A percentile compares a stretch with the other conserved stretches of the same genome.
Conservation (phyloP, 2,888 invertebrate genomes). For the Leptarthrus brevirostris region DNA sequence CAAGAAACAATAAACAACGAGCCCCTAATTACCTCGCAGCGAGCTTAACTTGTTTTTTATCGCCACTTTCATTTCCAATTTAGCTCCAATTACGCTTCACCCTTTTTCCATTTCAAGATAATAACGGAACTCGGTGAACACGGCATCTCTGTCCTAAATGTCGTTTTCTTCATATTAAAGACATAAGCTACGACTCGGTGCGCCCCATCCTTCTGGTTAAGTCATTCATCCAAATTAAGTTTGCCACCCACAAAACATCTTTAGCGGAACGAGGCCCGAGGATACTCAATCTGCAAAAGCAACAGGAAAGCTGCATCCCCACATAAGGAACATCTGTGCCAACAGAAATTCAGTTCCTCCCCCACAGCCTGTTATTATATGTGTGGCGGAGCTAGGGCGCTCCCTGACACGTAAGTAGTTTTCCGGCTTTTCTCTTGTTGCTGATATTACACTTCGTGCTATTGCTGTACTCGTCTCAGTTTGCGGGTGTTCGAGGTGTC, state of each 20-base stretch:
- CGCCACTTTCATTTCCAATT: constrained; percentile 48
- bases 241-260: constrained; percentile 46
- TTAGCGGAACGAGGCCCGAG: constrained; percentile 25
- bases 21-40: constrained; percentile 32
- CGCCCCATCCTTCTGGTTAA: constrained; percentile 25
- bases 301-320: constrained; percentile 43
- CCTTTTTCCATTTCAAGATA: constrained; percentile 41
- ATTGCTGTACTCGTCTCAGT: background rate
- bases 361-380: constrained; percentile 29
- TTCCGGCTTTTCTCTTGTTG: constrained; percentile 49
- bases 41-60: constrained; percentile 38
- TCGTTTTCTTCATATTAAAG: constrained; percentile 43
- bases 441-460: constrained; percentile 52
- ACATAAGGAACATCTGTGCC: constrained; percentile 47
- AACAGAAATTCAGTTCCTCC: constrained; percentile 31
- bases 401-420: constrained; percentile 52
- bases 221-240: constrained; percentile 48
- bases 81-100: constrained; percentile 48
- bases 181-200: constrained; percentile 9
- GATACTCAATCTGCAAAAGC: constrained; percentile 45
- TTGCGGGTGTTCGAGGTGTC: background rate
- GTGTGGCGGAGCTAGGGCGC: too few relatives aligned
- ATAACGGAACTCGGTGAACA: constrained; percentile 34
- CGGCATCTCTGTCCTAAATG: constrained; percentile 10
- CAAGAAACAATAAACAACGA: constrained; percentile 16